Base-by-base conservation (phyloP, 2,888 invertebrate species). In the Oxyteleia sp. region DNA sequence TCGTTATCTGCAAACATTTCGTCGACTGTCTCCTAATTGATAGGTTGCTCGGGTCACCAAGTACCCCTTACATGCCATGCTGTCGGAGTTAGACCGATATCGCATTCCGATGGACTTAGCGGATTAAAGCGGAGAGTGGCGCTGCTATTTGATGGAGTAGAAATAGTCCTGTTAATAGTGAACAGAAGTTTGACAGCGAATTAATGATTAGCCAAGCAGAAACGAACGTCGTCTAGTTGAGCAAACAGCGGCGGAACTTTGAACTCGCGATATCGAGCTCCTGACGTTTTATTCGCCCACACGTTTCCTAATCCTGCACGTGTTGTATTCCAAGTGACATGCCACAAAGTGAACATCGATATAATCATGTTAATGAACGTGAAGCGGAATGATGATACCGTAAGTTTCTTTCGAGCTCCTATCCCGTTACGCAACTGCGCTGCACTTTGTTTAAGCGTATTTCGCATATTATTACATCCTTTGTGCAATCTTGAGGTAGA, bases 1-100 rank as follows among this genome's bases (percentile, higher is more conserved):
- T 88, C 84, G 84, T 87, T 81, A 15, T 92, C 93, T 93, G 92
- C 84, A 88, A 92, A 92, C 89, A 93, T 88, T 88, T 90, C 90
- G 86, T 82, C 63, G 86, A 87, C 89, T 88, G 82, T 88, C 85
- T 86, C 82, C 87, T 86, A 87, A 86, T 72, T 87, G 78, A 64
- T 47, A 61, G 53, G 26, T 74, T 61, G 23, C 45, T 76, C 26
- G 59, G 45, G 69, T 59, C n/a, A n/a, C n/a, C n/a, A n/a, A n/a
- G n/a, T n/a, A n/a, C n/a, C n/a, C n/a, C n/a, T n/a, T n/a, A n/a
- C n/a, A n/a, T n/a, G n/a, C n/a, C n/a, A n/a, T n/a, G n/a, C n/a
- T n/a, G n/a, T n/a, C n/a, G n/a, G n/a, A n/a, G n/a, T n/a, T n/a
- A n/a, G n/a, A n/a, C n/a, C n/a, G n/a, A n/a, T n/a, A n/a, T n/a